These are phyloP conservation scores for Beroe forskalii DNA, from an alignment of 37 sponge, comb jelly and placozoan genomes.

Conservation along the genomic window DNA sequence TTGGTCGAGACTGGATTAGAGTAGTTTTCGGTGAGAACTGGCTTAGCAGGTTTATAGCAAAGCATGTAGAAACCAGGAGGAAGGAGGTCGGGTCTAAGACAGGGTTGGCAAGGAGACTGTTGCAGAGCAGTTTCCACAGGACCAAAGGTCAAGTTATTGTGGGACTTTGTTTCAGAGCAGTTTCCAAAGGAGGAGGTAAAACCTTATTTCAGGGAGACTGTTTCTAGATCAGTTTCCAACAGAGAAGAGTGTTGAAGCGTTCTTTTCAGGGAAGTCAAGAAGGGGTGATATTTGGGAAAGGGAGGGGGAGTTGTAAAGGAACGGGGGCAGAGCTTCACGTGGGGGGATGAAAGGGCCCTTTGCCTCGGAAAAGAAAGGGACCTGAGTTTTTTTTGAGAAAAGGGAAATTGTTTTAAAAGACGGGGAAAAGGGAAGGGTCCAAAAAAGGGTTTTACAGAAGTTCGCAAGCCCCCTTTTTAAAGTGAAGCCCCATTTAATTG, in stretches of 20 bases:
- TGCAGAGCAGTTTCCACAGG: no score
- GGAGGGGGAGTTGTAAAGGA: not conserved
- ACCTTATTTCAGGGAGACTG: no score
- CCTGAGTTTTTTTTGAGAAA: not conserved
- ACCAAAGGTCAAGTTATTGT: no score
- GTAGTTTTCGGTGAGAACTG: not conserved
- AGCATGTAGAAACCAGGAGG: no score
- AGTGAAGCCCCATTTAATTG: constrained; percentile 2
- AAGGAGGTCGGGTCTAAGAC: no score
- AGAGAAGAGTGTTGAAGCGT: no score
- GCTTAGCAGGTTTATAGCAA: not conserved
- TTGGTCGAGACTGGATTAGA: not conserved
- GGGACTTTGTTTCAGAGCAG: no score
- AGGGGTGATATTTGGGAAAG: no score
- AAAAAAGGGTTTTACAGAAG: not conserved
- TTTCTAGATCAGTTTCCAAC: no score
- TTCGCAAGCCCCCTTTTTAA: not conserved
- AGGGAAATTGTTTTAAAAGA: not conserved
- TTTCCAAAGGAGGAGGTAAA: no score
- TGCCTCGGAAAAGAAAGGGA: not conserved
- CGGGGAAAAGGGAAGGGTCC: not conserved
- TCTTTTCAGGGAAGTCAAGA: no score
- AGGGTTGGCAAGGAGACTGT: no score
- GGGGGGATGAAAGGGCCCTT: not conserved
- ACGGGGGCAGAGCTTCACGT: not conserved